These are phyloP conservation scores for Corythaeola cristata DNA, from an alignment of 2,113 vertebrate species.

Conservation along the genomic window DNA sequence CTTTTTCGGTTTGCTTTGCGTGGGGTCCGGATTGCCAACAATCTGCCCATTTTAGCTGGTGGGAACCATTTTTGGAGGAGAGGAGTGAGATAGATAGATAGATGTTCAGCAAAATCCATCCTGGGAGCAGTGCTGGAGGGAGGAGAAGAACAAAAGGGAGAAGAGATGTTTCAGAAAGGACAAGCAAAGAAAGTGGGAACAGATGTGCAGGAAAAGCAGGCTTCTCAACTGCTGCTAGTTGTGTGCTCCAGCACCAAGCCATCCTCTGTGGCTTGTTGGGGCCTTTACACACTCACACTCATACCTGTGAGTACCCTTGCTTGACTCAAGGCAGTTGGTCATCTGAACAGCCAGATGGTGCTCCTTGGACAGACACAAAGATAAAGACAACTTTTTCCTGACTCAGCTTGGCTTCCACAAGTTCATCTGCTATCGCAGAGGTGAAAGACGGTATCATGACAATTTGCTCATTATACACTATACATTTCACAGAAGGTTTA, in stretches of 20 bases:
- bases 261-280: fast-evolving
- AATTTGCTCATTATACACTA: neutral
- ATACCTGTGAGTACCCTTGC: neutral
- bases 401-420: neutral
- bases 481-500: neutral
- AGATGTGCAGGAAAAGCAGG: neutral
- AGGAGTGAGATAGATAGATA: neutral
- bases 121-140: neutral
- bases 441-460: neutral
- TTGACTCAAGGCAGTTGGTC: neutral
- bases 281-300: neutral
- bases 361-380: neutral
- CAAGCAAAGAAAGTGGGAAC: neutral
- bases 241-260: neutral
- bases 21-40: fast-evolving
- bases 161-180: neutral
- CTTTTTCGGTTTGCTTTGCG: neutral
- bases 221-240: neutral
- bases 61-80: neutral
- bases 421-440: neutral
- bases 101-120: neutral
- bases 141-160: neutral
- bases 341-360: neutral
- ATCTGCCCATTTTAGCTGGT: neutral
- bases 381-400: neutral